phyloP scores from a whole-genome alignment of 1,140 invertebrate genomes.

The Cephus cinctus region DNA sequence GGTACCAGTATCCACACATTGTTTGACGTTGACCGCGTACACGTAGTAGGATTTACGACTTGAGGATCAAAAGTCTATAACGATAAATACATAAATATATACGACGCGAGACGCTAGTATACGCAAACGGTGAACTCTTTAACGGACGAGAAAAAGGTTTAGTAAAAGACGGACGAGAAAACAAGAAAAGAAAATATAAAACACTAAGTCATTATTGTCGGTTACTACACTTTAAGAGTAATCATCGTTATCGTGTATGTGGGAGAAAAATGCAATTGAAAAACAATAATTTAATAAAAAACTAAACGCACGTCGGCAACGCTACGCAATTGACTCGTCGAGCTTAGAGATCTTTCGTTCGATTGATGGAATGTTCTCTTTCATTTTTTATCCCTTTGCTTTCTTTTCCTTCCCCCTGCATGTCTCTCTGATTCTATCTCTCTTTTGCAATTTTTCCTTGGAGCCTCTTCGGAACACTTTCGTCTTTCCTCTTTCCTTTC shows the following conservation, averaged over 20 bases:
- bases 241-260: conserved; percentile 9
- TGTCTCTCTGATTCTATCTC: not conserved
- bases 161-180: no score
- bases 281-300: conserved; percentile 21
- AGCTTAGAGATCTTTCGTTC: not conserved
- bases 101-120: no score
- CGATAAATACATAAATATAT: no score
- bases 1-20: no score
- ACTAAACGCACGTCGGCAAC: conserved; percentile 19
- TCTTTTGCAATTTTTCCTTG: not conserved
- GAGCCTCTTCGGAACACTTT: conserved; percentile 1
- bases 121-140: no score
- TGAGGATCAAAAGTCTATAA: no score
- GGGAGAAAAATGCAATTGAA: conserved; percentile 21
- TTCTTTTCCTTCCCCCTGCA: not conserved
- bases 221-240: no score
- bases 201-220: no score
- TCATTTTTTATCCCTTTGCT: not conserved
- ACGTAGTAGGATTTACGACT: no score
- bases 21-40: no score
- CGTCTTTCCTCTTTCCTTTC: not conserved
- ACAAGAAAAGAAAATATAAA: no score
- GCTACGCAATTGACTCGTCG: conserved; percentile 6
- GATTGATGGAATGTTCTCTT: conserved; percentile 16
- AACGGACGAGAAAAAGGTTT: no score